Base-by-base conservation (phyloP, 30 jellyfish, hydroid and myxozoan genomes). In the Hydractinia echinata region DNA sequence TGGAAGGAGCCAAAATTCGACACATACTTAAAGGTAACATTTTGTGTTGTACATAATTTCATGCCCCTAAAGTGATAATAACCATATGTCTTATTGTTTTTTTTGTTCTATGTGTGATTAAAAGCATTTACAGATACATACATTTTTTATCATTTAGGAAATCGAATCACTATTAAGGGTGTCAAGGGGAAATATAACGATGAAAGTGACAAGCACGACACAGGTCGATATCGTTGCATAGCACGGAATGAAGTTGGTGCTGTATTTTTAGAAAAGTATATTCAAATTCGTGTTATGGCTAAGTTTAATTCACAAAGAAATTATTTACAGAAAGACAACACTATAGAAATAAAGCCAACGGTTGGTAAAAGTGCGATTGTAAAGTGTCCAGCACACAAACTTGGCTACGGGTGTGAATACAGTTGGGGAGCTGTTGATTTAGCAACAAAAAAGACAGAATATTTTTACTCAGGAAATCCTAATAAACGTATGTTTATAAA, bases 161-260 rank as follows among this genome's bases (percentile, higher is more conserved):
- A 67, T 16, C 20, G 66, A 30, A 10, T 77, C 18, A 52, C 85
- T 11, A 77, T 77, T 10, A 77, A 15, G 1, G 51, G 60, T 7
- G 66, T 77, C 5, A 77, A 77, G 48, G 85, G 85, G 39, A 53
- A 55, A 62, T 18, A 77, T 10, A 54, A 53, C 21, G 76, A 54
- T 53, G 85, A 77, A 15, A 5, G 16, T 16, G 66, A 80, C 67
- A 14, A 16, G 21, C 49, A 76, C 54, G 95, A 85, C 60, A 77
- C 67, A 79, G 95, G 95, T 9, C 76, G 73, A 10, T 85, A 85
- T 81, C 64, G 84, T 48, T 85, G 95, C 81, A 48, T 85, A 11
- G 95, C 95, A 5, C 54, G 81, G 8, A 85, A 85, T 55, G 72
- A 69, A 39, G 54, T 79, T 20, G 95, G 95, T 6, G 44, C 95